Conservation (phyloP, 1,140 invertebrate species). For the Micrasema minimum region DNA sequence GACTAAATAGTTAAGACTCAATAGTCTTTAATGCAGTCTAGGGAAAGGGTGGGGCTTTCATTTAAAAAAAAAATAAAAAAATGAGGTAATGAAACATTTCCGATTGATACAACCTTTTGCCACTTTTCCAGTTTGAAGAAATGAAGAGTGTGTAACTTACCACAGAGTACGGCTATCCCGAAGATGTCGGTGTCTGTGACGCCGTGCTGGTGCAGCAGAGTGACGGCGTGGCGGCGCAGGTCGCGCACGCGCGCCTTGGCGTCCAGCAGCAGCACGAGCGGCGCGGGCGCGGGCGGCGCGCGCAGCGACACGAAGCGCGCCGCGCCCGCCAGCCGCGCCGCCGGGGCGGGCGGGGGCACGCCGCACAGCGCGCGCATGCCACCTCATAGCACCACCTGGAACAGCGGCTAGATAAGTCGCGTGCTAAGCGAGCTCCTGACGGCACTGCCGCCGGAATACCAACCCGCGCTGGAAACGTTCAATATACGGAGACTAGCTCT, state of each 20-base stretch:
- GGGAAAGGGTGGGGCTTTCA: too few relatives aligned
- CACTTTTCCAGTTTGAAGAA: too few relatives aligned
- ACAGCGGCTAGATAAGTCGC: background rate
- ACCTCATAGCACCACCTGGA: conserved; percentile 55
- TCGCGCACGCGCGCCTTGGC: conserved; percentile 76
- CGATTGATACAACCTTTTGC: too few relatives aligned
- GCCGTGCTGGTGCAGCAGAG: conserved; percentile 69
- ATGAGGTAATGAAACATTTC: background rate
- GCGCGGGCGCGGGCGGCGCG: conserved; percentile 55
- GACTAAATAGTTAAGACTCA: too few relatives aligned
- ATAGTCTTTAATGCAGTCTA: too few relatives aligned
- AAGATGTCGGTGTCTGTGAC: conserved; percentile 76
- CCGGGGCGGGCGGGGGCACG: conserved; percentile 64
- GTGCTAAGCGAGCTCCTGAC: background rate
- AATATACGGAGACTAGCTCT: too few relatives aligned
- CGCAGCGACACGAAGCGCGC: conserved; percentile 47
- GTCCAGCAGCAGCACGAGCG: conserved; percentile 69
- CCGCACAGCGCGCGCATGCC: conserved; percentile 68
- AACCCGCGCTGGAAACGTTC: too few relatives aligned
- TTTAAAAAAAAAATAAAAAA: too few relatives aligned
- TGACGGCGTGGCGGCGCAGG: conserved; percentile 71
- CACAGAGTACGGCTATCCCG: conserved; percentile 74
- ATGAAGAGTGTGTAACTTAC: too few relatives aligned
- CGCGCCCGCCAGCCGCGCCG: conserved; percentile 59
- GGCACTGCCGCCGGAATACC: too few relatives aligned